Evolutionary conservation across 2,888 invertebrate species (phyloP).

Genomic region (Apotomis capreana): DNA sequence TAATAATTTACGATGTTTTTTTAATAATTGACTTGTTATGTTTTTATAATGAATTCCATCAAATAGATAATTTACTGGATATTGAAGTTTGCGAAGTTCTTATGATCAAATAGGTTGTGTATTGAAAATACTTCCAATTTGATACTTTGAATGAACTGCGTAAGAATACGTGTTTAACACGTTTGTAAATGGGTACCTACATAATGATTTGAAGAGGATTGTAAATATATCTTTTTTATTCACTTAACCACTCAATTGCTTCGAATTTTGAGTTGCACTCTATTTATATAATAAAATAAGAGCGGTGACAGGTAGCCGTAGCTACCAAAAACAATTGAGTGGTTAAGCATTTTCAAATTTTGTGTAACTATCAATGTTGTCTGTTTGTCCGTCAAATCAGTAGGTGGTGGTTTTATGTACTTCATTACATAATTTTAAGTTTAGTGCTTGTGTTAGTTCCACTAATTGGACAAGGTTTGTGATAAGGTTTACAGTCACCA

Average conservation of each 20-base stretch:
- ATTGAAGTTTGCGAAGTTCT: neutral
- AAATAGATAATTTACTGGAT: too few relatives aligned
- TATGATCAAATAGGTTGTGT: neutral
- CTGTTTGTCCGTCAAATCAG: constrained; percentile 1
- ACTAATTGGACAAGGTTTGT: constrained; percentile 26
- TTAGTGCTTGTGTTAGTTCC: constrained; percentile 14
- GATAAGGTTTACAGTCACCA: constrained; percentile 22
- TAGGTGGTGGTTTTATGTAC: constrained; percentile 28
- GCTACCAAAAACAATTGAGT: too few relatives aligned
- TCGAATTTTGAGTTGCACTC: too few relatives aligned
- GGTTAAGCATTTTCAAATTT: neutral
- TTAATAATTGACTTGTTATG: neutral
- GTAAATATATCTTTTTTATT: neutral
- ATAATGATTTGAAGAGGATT: too few relatives aligned
- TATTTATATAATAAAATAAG: too few relatives aligned
- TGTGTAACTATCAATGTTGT: neutral
- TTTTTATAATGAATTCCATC: too few relatives aligned
- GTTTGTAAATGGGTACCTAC: neutral
- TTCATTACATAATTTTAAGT: constrained; percentile 17
- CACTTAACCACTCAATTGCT: too few relatives aligned
- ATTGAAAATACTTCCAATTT: neutral
- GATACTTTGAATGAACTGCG: neutral
- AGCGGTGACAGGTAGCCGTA: too few relatives aligned
- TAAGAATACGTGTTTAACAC: too few relatives aligned
- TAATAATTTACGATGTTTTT: too few relatives aligned